These are phyloP conservation scores for Coremacera marginata DNA, from an alignment of 2,888 invertebrate genomes.

Conservation along the genomic window DNA sequence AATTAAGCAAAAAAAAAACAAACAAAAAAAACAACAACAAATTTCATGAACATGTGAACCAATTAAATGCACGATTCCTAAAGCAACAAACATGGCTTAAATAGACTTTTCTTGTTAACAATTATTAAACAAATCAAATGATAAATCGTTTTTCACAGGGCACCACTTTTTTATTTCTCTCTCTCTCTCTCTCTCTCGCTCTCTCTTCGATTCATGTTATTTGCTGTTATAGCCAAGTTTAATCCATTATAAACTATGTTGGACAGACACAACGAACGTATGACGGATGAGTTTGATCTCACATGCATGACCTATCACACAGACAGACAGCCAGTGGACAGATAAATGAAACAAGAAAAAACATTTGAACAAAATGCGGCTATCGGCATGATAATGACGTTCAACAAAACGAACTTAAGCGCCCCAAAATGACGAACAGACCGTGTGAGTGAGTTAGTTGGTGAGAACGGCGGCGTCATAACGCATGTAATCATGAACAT, in stretches of 20 bases:
- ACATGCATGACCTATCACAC: slow-evolving; percentile 61
- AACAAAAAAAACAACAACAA: slow-evolving; percentile 10
- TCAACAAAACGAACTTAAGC: background rate
- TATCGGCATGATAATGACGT: slow-evolving; percentile 36
- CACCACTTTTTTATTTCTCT: background rate
- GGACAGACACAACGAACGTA: slow-evolving; percentile 47
- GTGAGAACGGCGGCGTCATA: slow-evolving; percentile 34
- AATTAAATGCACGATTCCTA: slow-evolving; percentile 47
- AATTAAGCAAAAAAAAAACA: slow-evolving; percentile 20
- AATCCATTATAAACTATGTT: slow-evolving; percentile 32
- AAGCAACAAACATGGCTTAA: slow-evolving; percentile 42
- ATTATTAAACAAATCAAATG: slow-evolving; percentile 64
- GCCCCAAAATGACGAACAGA: slow-evolving; percentile 5
- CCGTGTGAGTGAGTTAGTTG: background rate
- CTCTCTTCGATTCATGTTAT: background rate
- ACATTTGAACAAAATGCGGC: slow-evolving; percentile 18
- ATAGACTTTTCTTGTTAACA: slow-evolving; percentile 65
- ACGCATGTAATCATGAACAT: slow-evolving; percentile 34
- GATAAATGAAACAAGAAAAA: background rate
- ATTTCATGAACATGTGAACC: slow-evolving; percentile 49
- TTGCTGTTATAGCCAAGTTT: slow-evolving; percentile 11
- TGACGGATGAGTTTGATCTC: slow-evolving; percentile 68
- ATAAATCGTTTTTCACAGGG: slow-evolving; percentile 53
- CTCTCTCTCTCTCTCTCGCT: background rate
- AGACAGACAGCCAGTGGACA: slow-evolving; percentile 29